phyloP scores from a whole-genome alignment of 37 sponge, comb jelly and placozoan species.

The Agelas oroides region DNA sequence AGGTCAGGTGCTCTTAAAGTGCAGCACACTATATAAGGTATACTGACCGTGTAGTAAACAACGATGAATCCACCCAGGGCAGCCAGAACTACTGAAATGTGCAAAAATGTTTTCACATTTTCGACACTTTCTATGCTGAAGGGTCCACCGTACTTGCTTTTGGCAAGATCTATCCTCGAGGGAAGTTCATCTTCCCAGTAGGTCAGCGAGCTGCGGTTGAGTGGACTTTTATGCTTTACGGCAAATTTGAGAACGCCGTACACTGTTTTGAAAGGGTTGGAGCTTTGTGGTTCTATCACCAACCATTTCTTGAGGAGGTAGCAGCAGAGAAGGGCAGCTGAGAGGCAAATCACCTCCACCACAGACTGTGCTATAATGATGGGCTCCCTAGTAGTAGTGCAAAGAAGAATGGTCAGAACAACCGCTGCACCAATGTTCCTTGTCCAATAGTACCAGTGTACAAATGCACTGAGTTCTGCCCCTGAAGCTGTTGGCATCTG shows the following conservation, averaged over 20 bases:
- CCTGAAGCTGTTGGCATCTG: constrained; percentile 9
- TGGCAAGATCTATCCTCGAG: constrained; percentile 28
- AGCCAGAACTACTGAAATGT: not conserved
- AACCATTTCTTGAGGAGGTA: constrained; percentile 7
- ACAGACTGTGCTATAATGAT: not conserved
- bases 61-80: constrained; percentile 7
- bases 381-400: not conserved
- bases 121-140: constrained; percentile 24
- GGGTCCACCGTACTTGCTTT: constrained; percentile 43
- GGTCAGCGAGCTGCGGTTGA: constrained; percentile 15
- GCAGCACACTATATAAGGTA: too few species aligned
- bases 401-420: not conserved
- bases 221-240: constrained; percentile 17
- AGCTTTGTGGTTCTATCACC: constrained; percentile 3
- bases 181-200: constrained; percentile 32
- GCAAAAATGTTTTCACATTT: constrained; percentile 36
- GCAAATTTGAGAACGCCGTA: constrained; percentile 17
- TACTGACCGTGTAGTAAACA: not conserved
- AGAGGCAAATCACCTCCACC: not conserved
- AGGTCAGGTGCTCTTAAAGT: too few species aligned
- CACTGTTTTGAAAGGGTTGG: constrained; percentile 19
- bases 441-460: constrained; percentile 24
- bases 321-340: not conserved
- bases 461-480: constrained; percentile 10
- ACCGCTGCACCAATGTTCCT: not conserved